Evolutionary conservation across 2,888 invertebrate genomes (phyloP).

Genomic region (Salpingus planirostris): DNA sequence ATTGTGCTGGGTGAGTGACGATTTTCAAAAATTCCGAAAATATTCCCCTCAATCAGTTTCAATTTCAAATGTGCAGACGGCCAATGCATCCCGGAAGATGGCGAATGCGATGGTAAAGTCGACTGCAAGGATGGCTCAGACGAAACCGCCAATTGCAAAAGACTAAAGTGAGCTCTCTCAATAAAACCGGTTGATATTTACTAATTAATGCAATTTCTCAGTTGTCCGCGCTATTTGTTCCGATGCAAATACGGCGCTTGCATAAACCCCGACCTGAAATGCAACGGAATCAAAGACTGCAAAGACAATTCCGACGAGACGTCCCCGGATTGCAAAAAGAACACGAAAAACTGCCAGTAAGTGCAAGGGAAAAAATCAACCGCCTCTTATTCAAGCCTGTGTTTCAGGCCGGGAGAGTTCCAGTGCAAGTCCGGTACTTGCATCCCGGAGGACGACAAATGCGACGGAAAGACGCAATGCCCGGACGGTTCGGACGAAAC

Average conservation of each 20-base stretch:
- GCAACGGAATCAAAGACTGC: constrained; percentile 42
- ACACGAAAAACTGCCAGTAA: no score
- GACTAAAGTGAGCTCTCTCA: constrained; percentile 16
- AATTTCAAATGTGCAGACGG: constrained; percentile 23
- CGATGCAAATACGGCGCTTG: constrained; percentile 47
- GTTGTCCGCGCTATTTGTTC: constrained; percentile 42
- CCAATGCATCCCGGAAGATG: constrained; percentile 37
- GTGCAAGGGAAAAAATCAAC: no score
- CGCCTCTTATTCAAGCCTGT: no score
- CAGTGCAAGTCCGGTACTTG: no score
- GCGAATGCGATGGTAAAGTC: constrained; percentile 41
- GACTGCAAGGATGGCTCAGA: constrained; percentile 44
- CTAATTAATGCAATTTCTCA: constrained; percentile 19
- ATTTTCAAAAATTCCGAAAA: no score
- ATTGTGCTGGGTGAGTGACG: no score
- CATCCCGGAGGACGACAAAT: no score
- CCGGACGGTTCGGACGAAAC: no score
- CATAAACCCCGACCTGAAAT: constrained; percentile 35
- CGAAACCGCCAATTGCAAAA: constrained; percentile 33
- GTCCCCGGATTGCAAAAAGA: constrained; percentile 5
- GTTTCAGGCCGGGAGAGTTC: no score
- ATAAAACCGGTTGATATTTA: no score
- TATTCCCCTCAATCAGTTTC: no score
- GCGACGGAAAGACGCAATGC: no score
- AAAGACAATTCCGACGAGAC: constrained; percentile 44